Percentiles rank a stretch among this genome's conserved stretches.
Conservation (phyloP, 1,140 invertebrate species). For the Aethina tumida region DNA sequence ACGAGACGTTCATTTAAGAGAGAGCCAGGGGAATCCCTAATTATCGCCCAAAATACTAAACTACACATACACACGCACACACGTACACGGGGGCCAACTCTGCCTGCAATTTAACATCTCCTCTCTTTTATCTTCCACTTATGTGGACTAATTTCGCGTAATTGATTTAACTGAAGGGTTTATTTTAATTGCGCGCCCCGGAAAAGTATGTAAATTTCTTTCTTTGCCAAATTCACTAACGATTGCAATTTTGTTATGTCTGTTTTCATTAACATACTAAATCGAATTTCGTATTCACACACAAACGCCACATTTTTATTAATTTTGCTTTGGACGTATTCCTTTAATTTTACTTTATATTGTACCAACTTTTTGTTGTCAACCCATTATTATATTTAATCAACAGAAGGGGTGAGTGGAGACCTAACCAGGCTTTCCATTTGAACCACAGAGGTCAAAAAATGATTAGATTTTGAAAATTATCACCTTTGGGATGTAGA, state of each 20-base stretch:
- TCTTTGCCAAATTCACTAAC: background rate
- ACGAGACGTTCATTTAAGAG: slow-evolving; percentile 26
- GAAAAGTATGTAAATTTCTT: slow-evolving; percentile 2
- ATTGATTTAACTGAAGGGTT: slow-evolving; percentile 7
- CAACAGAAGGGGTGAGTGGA: too few relatives aligned
- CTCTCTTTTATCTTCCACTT: slow-evolving; percentile 3
- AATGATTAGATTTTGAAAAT: too few relatives aligned
- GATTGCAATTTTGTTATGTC: background rate
- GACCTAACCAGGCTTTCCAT: too few relatives aligned
- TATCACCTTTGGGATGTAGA: too few relatives aligned
- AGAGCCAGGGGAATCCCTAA: slow-evolving; percentile 20
- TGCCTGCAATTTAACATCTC: slow-evolving; percentile 3
- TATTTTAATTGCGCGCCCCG: background rate
- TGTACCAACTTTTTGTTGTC: too few relatives aligned
- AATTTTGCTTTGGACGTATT: too few relatives aligned
- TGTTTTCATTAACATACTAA: too few relatives aligned
- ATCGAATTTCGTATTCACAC: too few relatives aligned
- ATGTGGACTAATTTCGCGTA: slow-evolving; percentile 3
- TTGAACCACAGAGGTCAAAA: too few relatives aligned
- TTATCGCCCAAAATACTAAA: slow-evolving; percentile 20
- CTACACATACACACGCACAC: slow-evolving; percentile 13
- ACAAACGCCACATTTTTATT: too few relatives aligned
- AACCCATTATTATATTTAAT: too few relatives aligned
- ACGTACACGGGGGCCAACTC: background rate
- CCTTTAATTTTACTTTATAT: too few relatives aligned